Base-by-base conservation (phyloP, 2,113 vertebrate species). In the Triplophysa tibetana region DNA sequence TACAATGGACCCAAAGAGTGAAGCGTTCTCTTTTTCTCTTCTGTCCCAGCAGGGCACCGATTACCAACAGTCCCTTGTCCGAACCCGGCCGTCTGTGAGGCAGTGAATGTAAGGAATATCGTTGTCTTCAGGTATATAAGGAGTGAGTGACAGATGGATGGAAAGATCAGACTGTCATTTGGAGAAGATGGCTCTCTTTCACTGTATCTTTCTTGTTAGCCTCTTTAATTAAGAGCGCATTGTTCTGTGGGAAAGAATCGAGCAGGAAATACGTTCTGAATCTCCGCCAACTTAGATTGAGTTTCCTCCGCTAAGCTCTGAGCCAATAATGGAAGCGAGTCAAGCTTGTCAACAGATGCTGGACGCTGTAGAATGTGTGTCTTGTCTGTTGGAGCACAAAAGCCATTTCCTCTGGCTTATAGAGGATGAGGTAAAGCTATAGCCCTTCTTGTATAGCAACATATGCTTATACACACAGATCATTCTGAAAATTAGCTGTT, bases 271-370 rank as follows among this genome's bases (percentile, higher is more conserved):
- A 87, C 93, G 92, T 89, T 77, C 87, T 92, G 88, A 89, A 76
- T 91, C 88, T 89, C 89, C 89, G 85, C 89, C 89, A 92, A 90
- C 90, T 87, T 86, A 88, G 89, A 93, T 95, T 86, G 89, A 83
- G 89, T 94, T 94, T 94, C 90, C 87, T 86, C 77, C 86, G 80
- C 89, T 69, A 81, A 87, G 73, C 84, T 88, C 81, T 88, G 86
- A 90, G 88, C 85, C 90, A 90, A 91, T 87, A 90, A 81, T 90
- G 85, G 93, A 93, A 91, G 86, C 92, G 91, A 93, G 89, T 80
- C 88, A 90, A 86, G 85, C 86, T 93, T 94, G 90, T 93, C 93
- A 95, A 88, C 89, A 94, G 95, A 93, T 90, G 88, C 94, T 93
- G 90, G 91, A 12, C 48, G 87, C 89, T 89, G 86, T 82, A 86